These are phyloP conservation scores for Peromyscus aztecus DNA, from an alignment of 2,797 vertebrate genomes.

Conservation along the genomic window DNA sequence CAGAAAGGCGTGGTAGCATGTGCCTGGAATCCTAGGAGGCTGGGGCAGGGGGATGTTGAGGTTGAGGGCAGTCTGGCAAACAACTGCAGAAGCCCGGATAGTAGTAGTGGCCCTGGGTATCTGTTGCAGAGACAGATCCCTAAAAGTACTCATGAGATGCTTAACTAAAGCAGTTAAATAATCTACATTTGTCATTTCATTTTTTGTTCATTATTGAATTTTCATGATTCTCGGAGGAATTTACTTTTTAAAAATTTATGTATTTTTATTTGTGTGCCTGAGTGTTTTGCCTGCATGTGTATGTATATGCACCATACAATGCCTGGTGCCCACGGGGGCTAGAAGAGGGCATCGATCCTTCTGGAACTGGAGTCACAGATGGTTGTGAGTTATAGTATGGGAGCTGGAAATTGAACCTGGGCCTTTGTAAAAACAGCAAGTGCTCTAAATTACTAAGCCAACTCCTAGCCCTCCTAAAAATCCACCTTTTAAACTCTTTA, in stretches of 20 bases:
- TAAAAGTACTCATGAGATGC: background rate
- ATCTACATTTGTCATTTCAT: slow-evolving; percentile 28
- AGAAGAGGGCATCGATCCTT: background rate
- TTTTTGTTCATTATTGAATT: slow-evolving; percentile 27
- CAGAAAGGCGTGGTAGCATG: background rate
- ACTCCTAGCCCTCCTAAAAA: background rate
- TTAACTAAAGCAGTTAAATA: slow-evolving; percentile 33
- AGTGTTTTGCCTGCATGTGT: background rate
- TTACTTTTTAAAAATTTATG: background rate
- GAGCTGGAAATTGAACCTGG: background rate
- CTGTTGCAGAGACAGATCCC: background rate
- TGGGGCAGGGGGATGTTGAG: background rate
- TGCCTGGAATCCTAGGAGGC: background rate
- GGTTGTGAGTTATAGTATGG: background rate
- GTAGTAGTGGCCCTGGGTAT: background rate
- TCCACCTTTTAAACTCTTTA: slow-evolving; percentile 51
- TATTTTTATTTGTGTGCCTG: background rate
- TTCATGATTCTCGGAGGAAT: slow-evolving; percentile 45
- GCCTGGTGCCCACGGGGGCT: background rate
- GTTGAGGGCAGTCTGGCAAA: background rate
- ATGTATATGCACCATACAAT: background rate
- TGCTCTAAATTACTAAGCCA: background rate
- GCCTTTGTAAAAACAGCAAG: background rate
- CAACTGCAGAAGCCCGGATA: background rate
- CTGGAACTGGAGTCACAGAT: background rate